Evolutionary conservation across 92 coral and sea anemone genomes (phyloP).

Genomic region (Heteractis magnifica): DNA sequence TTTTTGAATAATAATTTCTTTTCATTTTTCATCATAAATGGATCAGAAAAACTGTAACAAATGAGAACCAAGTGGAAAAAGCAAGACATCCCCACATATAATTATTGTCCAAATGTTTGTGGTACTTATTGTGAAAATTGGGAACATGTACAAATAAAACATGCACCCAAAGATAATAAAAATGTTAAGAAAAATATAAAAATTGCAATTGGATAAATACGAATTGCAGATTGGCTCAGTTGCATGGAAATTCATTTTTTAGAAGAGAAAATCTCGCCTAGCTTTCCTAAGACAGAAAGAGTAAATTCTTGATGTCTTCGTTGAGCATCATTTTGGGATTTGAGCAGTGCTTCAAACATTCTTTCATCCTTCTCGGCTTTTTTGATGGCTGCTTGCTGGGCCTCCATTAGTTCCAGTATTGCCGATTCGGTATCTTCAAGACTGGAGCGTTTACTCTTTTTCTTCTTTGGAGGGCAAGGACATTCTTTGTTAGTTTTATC

Average conservation of each 20-base stretch:
- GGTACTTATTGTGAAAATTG: not conserved
- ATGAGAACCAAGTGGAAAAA: not conserved
- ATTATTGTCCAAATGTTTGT: not conserved
- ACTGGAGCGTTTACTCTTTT: slow-evolving; percentile 21
- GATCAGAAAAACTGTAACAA: not conserved
- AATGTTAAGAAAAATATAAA: not conserved
- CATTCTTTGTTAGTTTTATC: not conserved
- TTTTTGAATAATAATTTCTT: not conserved
- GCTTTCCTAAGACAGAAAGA: slow-evolving; percentile 40
- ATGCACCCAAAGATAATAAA: too few relatives aligned
- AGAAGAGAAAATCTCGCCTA: slow-evolving; percentile 52
- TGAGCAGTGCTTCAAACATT: slow-evolving; percentile 39
- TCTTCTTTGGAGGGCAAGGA: slow-evolving; percentile 31
- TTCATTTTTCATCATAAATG: not conserved
- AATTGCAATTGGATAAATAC: not conserved
- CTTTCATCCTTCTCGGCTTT: slow-evolving; percentile 42
- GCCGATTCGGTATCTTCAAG: slow-evolving; percentile 35
- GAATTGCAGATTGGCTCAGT: not conserved
- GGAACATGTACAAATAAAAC: too few relatives aligned
- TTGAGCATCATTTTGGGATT: slow-evolving; percentile 37
- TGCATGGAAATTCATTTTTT: slow-evolving; percentile 21
- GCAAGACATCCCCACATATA: not conserved
- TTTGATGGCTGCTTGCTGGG: slow-evolving; percentile 39
- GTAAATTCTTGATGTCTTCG: slow-evolving; percentile 47
- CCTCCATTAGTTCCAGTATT: slow-evolving; percentile 34